phyloP scores from a whole-genome alignment of 2,888 invertebrate species.

The Rhingia rostrata region DNA sequence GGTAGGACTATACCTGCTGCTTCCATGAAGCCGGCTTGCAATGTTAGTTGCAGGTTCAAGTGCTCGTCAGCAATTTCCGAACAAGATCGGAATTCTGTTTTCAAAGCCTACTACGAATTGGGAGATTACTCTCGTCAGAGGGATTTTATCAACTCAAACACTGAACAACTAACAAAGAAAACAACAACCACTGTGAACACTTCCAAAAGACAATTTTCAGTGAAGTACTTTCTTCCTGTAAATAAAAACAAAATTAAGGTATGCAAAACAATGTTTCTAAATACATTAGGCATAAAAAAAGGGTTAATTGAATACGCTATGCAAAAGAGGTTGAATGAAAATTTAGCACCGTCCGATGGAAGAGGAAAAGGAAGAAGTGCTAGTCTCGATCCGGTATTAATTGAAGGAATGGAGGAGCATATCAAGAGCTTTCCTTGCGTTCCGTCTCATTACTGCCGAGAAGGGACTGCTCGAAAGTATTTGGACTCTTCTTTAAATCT shows the following conservation, averaged over 20 bases:
- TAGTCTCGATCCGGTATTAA: not conserved
- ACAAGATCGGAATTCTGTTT: slow-evolving; percentile 8
- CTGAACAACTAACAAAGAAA: slow-evolving; percentile 1
- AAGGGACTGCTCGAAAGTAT: slow-evolving; percentile 29
- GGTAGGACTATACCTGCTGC: slow-evolving; percentile 20
- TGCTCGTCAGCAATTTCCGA: slow-evolving; percentile 2
- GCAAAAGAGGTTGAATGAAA: slow-evolving; percentile 13
- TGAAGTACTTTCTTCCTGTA: slow-evolving; percentile 10
- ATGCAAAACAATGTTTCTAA: slow-evolving; percentile 13
- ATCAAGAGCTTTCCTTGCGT: slow-evolving; percentile 27
- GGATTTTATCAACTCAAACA: slow-evolving; percentile 1
- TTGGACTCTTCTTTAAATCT: slow-evolving; percentile 18
- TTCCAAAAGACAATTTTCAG: slow-evolving; percentile 3
- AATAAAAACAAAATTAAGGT: slow-evolving; percentile 7
- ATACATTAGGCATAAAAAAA: slow-evolving; percentile 6
- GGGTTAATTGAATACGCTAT: slow-evolving; percentile 11
- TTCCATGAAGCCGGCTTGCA: slow-evolving; percentile 24
- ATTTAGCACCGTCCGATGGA: slow-evolving; percentile 1
- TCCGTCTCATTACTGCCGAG: slow-evolving; percentile 34
- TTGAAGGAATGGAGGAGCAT: not conserved
- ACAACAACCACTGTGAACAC: slow-evolving; percentile 13
- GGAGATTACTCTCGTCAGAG: slow-evolving; percentile 15
- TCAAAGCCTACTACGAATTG: slow-evolving; percentile 23
- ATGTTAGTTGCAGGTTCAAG: slow-evolving; percentile 23
- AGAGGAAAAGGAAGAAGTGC: slow-evolving; percentile 10